Evolutionary conservation across 2,113 vertebrate species (phyloP), one percentile per base, ranked within the genome.

Genomic region (Geococcyx californianus): DNA sequence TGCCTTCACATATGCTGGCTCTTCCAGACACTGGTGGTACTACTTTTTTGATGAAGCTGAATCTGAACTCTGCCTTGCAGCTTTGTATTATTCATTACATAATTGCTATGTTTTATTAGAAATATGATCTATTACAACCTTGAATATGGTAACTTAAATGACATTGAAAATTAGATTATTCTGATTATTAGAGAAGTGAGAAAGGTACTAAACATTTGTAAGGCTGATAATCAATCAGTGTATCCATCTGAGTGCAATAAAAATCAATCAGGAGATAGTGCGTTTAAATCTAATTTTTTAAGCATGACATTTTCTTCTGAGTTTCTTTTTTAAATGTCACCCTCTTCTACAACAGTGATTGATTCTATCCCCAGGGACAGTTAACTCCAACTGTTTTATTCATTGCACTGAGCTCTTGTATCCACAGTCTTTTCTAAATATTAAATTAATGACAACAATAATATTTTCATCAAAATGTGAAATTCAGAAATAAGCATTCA

Each of bases 221-320:
- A 96, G 95, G 94, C 94, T 97, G 96, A 97, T 97, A 97, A 98
- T 98, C 98, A 97, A 98, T 98, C 98, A 98, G 96, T 80, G 95
- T 96, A 98, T 94, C 96, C 97, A 97, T 97, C 91, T 97, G 98
- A 97, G 95, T 97, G 96, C 96, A 98, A 98, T 98, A 98, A 98
- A 98, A 98, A 98, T 98, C 98, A 98, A 98, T 98, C 98, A 97
- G 94, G 96, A 98, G 97, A 83, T 90, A 97, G 97, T 97, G 97
- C 90, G 55, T 98, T 98, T 98, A 97, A 98, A 98, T 98, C 98
- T 98, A 98, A 98, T 98, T 98, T 98, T 98, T 98, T 98, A 98
- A 98, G 98, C 96, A 97, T 98, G 98, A 98, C 98, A 98, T 98
- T 98, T 98, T 96, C 98, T 96, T 98, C 96, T 79, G 96, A 98